Evolutionary conservation across 2,797 vertebrate genomes (phyloP).

Genomic region (Lagorchestes hirsutus): DNA sequence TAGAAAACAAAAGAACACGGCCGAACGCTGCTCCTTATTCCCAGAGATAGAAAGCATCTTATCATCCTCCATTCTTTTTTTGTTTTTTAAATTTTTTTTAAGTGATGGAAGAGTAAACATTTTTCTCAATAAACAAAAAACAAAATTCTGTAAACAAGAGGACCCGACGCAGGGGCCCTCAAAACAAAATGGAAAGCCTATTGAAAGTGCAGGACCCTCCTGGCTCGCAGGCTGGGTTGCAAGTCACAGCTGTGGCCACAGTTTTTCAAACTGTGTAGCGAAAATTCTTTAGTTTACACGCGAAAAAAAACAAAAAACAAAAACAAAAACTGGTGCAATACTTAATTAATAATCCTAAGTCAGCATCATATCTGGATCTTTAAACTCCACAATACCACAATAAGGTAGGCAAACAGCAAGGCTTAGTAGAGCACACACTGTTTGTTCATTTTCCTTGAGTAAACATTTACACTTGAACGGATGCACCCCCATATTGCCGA

Average conservation of each 20-base stretch:
- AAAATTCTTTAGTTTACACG: slow-evolving; percentile 97
- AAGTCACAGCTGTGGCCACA: slow-evolving; percentile 99
- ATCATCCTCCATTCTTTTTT: slow-evolving; percentile 87
- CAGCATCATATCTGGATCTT: slow-evolving; percentile 93
- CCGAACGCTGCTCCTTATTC: slow-evolving; percentile 99
- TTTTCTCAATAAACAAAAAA: slow-evolving; percentile 89
- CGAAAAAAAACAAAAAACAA: slow-evolving; percentile 75
- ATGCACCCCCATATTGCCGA: slow-evolving; percentile 92
- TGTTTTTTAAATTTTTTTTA: slow-evolving; percentile 90
- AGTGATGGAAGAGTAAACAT: slow-evolving; percentile 99
- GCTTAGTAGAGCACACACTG: slow-evolving; percentile 94
- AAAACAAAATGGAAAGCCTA: slow-evolving; percentile 98
- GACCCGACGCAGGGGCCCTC: slow-evolving; percentile 91
- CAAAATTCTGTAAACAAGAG: slow-evolving; percentile 99
- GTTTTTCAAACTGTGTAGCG: slow-evolving; percentile 98
- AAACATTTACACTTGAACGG: slow-evolving; percentile 97
- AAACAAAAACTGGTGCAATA: slow-evolving; percentile 97
- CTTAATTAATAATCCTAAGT: slow-evolving; percentile 94
- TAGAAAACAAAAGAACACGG: slow-evolving; percentile 94
- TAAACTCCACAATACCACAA: slow-evolving; percentile 94
- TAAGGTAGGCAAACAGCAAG: slow-evolving; percentile 97
- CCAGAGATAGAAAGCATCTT: slow-evolving; percentile 99
- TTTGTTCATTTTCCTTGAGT: slow-evolving; percentile 96
- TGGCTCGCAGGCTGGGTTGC: slow-evolving; percentile 92
- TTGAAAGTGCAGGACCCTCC: slow-evolving; percentile 98